Evolutionary conservation across 2,797 vertebrate genomes (phyloP).

Genomic region (Thalassophryne amazonica): DNA sequence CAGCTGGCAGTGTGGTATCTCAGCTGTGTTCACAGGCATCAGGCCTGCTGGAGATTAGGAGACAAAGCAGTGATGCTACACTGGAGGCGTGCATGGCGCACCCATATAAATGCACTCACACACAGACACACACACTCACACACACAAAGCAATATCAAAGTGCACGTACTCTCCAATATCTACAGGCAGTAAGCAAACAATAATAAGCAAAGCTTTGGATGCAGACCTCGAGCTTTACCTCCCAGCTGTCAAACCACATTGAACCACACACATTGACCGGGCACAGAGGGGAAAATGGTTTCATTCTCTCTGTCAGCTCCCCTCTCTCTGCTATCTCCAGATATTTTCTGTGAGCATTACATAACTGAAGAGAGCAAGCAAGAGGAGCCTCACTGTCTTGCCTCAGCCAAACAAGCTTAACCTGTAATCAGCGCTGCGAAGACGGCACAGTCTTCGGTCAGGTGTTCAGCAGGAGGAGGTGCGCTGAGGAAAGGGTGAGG

Average conservation of each 20-base stretch:
- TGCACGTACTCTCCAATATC: constrained; percentile 11
- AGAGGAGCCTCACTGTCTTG: constrained; percentile 5
- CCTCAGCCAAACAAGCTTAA: constrained; percentile 39
- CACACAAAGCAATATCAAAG: constrained; percentile 1
- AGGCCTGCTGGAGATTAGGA: constrained; percentile 61
- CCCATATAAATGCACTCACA: constrained; percentile 4
- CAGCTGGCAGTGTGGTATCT: constrained; percentile 69
- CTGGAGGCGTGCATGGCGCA: constrained; percentile 37
- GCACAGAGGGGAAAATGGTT: constrained; percentile 1
- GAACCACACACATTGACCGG: constrained; percentile 26
- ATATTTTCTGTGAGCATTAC: constrained; percentile 30
- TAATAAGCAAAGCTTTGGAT: constrained; percentile 42
- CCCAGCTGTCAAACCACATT: constrained; percentile 39
- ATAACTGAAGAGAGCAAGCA: constrained; percentile 1
- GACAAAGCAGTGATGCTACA: constrained; percentile 32
- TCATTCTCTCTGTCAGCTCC: not conserved
- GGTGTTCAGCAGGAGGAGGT: constrained; percentile 3
- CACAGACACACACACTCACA: constrained; percentile 1
- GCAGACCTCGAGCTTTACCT: constrained; percentile 27
- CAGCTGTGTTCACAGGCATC: constrained; percentile 64
- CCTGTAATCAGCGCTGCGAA: constrained; percentile 29
- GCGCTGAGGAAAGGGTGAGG: not conserved
- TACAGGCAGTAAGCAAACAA: constrained; percentile 46
- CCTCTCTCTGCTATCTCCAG: not conserved
- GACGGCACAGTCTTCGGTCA: constrained; percentile 11